phyloP scores from a whole-genome alignment of 1,140 invertebrate genomes.

The Chrysomallon squamiferum region DNA sequence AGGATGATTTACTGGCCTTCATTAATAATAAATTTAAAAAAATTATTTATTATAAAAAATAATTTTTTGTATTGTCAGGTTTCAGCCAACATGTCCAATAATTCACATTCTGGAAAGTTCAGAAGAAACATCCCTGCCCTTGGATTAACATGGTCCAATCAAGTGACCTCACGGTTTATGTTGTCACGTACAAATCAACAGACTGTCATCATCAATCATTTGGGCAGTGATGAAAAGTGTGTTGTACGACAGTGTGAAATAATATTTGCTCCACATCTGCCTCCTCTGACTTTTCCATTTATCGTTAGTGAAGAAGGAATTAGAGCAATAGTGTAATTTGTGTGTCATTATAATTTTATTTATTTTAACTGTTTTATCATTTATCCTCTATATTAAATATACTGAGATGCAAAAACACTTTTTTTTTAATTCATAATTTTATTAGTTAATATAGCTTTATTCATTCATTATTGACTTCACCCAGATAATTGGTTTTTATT shows the following conservation, averaged over 20 bases:
- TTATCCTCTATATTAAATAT: too few relatives aligned
- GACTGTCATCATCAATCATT: slow-evolving; percentile 8
- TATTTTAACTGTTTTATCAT: too few relatives aligned
- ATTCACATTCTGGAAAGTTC: background rate
- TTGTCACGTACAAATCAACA: slow-evolving; percentile 57
- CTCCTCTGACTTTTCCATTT: slow-evolving; percentile 43
- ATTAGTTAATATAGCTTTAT: too few relatives aligned
- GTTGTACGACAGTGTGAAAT: slow-evolving; percentile 56
- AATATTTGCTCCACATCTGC: slow-evolving; percentile 63
- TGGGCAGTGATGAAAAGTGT: slow-evolving; percentile 22
- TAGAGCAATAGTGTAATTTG: slow-evolving; percentile 22
- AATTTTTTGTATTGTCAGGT: too few relatives aligned
- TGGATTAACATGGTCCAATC: slow-evolving; percentile 74
- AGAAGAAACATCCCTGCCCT: slow-evolving; percentile 45
- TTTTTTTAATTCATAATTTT: too few relatives aligned
- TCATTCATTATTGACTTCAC: too few relatives aligned
- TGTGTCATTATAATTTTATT: too few relatives aligned
- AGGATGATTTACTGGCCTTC: too few relatives aligned
- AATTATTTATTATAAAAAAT: too few relatives aligned
- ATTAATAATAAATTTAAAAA: too few relatives aligned
- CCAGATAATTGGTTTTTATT: too few relatives aligned
- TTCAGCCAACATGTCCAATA: slow-evolving; percentile 15
- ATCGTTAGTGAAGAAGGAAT: slow-evolving; percentile 58
- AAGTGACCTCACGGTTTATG: slow-evolving; percentile 72
- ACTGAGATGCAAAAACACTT: too few relatives aligned